Evolutionary conservation across 2,113 vertebrate genomes (phyloP).

Genomic region (Chionomys nivalis): DNA sequence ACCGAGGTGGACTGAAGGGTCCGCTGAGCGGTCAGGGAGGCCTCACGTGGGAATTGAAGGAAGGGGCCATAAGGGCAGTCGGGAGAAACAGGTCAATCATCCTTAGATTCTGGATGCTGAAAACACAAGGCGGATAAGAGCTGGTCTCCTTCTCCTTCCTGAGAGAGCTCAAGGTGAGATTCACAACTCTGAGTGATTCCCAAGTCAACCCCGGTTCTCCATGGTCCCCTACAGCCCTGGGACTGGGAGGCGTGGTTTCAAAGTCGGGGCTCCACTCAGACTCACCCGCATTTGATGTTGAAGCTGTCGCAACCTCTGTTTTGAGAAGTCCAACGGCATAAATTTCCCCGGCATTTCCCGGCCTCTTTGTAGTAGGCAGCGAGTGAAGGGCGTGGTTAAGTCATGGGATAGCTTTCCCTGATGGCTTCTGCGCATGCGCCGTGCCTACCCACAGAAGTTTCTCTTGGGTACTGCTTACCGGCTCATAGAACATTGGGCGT

Average conservation of each 20-base stretch:
- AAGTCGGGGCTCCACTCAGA: neutral
- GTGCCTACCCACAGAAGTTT: neutral
- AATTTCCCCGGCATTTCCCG: neutral
- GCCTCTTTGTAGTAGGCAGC: no score
- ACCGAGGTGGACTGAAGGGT: neutral
- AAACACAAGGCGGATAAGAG: neutral
- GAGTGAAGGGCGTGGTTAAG: neutral
- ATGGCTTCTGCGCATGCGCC: neutral
- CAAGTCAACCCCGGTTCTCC: neutral
- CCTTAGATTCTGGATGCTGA: no score
- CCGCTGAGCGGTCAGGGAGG: neutral
- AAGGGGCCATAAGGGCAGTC: neutral
- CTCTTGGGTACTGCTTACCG: neutral
- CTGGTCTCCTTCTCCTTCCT: neutral
- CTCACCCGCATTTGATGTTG: slow-evolving; percentile 78
- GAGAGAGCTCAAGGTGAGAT: neutral
- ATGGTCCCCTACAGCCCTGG: neutral
- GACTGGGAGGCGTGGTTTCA: accelerated
- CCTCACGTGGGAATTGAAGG: neutral
- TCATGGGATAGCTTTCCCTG: neutral
- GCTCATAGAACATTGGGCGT: neutral
- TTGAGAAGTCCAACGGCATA: slow-evolving; percentile 13
- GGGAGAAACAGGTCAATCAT: accelerated
- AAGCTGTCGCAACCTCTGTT: slow-evolving; percentile 77
- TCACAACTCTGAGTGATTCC: no score